Evolutionary conservation across 2,113 vertebrate species (phyloP).

Genomic region (Xiphophorus couchianus): DNA sequence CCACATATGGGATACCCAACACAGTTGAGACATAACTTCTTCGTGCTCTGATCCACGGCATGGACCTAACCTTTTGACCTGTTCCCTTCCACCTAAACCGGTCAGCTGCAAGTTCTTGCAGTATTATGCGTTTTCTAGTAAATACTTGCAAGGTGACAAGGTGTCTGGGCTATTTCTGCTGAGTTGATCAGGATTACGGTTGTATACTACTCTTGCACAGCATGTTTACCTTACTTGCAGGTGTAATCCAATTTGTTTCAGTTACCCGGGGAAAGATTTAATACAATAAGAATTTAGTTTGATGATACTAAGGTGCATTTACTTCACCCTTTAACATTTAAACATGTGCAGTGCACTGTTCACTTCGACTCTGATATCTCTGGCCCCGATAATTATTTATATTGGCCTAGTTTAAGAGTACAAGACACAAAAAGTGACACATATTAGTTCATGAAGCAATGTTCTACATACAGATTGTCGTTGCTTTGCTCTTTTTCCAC

Average conservation of each 20-base stretch:
- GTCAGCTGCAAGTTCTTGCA: slow-evolving; percentile 29
- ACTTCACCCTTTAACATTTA: not conserved
- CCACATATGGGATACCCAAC: not conserved
- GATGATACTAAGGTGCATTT: slow-evolving; percentile 13
- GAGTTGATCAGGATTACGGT: slow-evolving; percentile 52
- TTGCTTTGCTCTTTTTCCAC: not conserved
- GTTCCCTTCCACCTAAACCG: slow-evolving; percentile 11
- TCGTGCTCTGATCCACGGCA: not conserved
- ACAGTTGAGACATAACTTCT: not conserved
- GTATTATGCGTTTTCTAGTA: slow-evolving; percentile 23
- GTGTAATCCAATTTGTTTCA: slow-evolving; percentile 34
- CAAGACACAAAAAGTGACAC: slow-evolving; percentile 2
- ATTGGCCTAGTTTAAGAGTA: slow-evolving; percentile 41
- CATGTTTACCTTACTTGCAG: slow-evolving; percentile 20
- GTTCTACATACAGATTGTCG: not conserved
- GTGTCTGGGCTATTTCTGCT: slow-evolving; percentile 53
- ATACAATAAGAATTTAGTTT: slow-evolving; percentile 8
- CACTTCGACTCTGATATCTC: slow-evolving; percentile 2
- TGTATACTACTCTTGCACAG: slow-evolving; percentile 20
- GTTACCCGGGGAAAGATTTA: slow-evolving; percentile 22
- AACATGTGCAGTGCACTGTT: slow-evolving; percentile 7
- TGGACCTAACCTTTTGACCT: slow-evolving; percentile 21
- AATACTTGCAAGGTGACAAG: slow-evolving; percentile 18
- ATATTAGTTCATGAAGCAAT: slow-evolving; percentile 9
- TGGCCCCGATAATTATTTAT: slow-evolving; percentile 36